These are phyloP conservation scores for Cochlearius cochlearius DNA, from an alignment of 2,113 vertebrate genomes.

Conservation along the genomic window DNA sequence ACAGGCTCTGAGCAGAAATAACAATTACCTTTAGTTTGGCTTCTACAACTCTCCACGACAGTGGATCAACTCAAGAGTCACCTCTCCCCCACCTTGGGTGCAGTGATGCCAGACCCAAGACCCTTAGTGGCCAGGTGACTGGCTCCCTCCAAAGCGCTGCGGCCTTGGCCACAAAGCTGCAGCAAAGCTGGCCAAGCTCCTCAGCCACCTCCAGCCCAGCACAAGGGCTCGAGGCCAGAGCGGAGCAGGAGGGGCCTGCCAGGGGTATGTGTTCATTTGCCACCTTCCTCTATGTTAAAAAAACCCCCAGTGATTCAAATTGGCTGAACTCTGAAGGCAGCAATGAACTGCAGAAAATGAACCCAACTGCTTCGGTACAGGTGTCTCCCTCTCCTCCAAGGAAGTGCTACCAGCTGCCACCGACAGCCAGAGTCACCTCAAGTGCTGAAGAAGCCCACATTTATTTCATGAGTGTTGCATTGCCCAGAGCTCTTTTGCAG, in stretches of 20 bases:
- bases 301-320: background rate
- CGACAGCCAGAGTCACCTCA: background rate
- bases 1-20: background rate
- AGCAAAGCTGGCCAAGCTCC: background rate
- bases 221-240: accelerated
- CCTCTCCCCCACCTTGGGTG: background rate
- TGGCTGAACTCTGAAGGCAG: background rate
- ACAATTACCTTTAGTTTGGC: background rate
- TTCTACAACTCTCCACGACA: background rate
- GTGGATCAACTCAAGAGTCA: background rate
- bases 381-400: background rate
- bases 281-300: background rate
- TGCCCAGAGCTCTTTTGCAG: background rate
- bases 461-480: background rate
- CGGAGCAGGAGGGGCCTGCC: background rate
- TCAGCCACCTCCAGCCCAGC: background rate
- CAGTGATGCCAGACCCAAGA: background rate
- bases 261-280: background rate
- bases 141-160: background rate
- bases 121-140: background rate
- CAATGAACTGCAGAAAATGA: background rate
- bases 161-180: background rate
- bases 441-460: background rate
- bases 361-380: background rate
- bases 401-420: background rate